phyloP scores from a whole-genome alignment of 2,888 invertebrate genomes.

The Phragmatobia fuliginosa region DNA sequence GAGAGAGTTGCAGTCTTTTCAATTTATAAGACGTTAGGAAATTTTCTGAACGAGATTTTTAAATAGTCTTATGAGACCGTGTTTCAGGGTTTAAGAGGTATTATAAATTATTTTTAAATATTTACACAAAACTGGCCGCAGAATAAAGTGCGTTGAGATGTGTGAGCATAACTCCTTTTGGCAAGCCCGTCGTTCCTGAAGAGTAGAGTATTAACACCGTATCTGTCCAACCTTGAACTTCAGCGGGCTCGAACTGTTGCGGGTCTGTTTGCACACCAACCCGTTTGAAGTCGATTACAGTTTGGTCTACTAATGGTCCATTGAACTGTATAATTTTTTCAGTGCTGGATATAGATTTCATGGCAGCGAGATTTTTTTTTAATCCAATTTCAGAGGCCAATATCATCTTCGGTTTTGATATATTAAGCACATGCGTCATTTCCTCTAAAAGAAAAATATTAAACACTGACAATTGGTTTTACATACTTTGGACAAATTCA shows the following conservation, averaged over 20 bases:
- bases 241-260: slow-evolving; percentile 49
- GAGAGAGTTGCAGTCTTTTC: too few species aligned
- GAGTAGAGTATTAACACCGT: slow-evolving; percentile 83
- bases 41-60: neutral
- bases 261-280: slow-evolving; percentile 45
- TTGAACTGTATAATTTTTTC: slow-evolving; percentile 88
- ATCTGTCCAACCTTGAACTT: slow-evolving; percentile 59
- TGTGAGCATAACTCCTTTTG: slow-evolving; percentile 91
- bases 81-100: too few species aligned
- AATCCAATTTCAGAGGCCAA: slow-evolving; percentile 84
- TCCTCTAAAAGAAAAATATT: slow-evolving; percentile 57
- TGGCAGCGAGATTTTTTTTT: slow-evolving; percentile 52
- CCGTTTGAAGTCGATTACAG: slow-evolving; percentile 46
- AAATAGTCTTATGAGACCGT: too few species aligned
- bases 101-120: too few species aligned
- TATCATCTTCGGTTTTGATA: slow-evolving; percentile 89
- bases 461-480: neutral
- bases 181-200: slow-evolving; percentile 92
- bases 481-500: neutral
- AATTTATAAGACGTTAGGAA: too few species aligned
- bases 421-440: slow-evolving; percentile 86
- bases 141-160: slow-evolving; percentile 82
- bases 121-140: slow-evolving; percentile 82
- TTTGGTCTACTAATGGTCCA: slow-evolving; percentile 73
- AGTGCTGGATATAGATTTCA: slow-evolving; percentile 60